Percentiles rank a stretch among this genome's conserved stretches.
Conservation (phyloP, 2,888 invertebrate species). For the Chymomyza fuscimana region DNA sequence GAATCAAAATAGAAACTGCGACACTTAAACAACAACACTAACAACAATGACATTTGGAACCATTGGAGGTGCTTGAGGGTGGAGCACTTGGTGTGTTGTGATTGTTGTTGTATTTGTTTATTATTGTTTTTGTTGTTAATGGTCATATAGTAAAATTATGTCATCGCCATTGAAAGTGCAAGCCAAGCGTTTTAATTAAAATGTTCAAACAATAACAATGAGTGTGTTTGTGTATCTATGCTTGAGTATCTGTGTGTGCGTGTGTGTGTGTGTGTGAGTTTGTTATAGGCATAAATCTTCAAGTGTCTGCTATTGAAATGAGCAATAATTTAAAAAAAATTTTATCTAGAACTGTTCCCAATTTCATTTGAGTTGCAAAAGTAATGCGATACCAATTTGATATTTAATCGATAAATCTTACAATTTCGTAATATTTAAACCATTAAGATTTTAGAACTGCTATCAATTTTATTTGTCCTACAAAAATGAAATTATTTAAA, state of each 20-base stretch:
- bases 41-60: background rate
- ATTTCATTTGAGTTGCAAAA: too few relatives aligned
- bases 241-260: background rate
- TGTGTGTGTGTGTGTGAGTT: background rate
- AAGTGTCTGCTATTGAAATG: background rate
- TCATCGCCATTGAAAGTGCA: conserved; percentile 37
- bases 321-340: background rate
- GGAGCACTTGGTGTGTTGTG: conserved; percentile 38
- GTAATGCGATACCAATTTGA: too few relatives aligned
- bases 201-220: conserved; percentile 32
- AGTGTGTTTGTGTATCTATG: background rate
- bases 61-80: conserved; percentile 41
- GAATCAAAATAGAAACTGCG: background rate
- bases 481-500: too few relatives aligned
- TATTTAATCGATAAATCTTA: too few relatives aligned
- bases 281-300: background rate
- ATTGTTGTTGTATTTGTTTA: background rate
- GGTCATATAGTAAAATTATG: conserved; percentile 38
- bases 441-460: too few relatives aligned
- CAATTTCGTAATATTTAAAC: too few relatives aligned
- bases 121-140: background rate
- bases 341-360: background rate
- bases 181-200: conserved; percentile 58
- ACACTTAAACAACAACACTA: background rate
- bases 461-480: too few relatives aligned